Conservation (phyloP, 2,888 invertebrate species). For the Ptychoptera albimana region DNA sequence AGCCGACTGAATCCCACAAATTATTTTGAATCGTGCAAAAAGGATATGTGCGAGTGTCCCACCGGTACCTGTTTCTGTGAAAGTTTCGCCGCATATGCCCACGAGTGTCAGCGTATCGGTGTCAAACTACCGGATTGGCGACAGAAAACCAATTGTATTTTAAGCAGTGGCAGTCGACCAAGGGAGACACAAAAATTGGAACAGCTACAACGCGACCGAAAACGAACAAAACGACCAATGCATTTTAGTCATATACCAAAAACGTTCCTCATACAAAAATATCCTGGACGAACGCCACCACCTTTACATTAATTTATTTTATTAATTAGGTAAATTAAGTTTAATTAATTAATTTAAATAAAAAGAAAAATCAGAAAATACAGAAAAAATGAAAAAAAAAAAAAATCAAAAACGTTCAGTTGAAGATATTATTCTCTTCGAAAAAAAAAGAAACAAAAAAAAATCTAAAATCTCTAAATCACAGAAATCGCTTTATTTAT, state of each 20-base stretch:
- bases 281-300: slow-evolving; percentile 29
- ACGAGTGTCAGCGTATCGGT: slow-evolving; percentile 69
- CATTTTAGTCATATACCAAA: slow-evolving; percentile 27
- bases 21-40: slow-evolving; percentile 72
- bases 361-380: too few species aligned
- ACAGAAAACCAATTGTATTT: slow-evolving; percentile 46
- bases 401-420: too few species aligned
- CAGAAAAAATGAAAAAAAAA: too few species aligned
- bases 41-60: slow-evolving; percentile 81
- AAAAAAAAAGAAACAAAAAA: too few species aligned
- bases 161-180: slow-evolving; percentile 17
- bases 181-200: slow-evolving; percentile 10
- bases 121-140: slow-evolving; percentile 58
- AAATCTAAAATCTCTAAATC: too few species aligned
- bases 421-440: too few species aligned
- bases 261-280: slow-evolving; percentile 22
- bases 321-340: too few species aligned
- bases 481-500: too few species aligned
- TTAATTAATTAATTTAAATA: too few species aligned
- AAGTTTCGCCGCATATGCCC: slow-evolving; percentile 74
- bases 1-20: slow-evolving; percentile 62
- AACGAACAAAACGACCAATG: slow-evolving; percentile 11
- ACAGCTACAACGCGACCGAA: slow-evolving; percentile 9
- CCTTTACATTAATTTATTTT: slow-evolving; percentile 20
- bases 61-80: slow-evolving; percentile 73